Base-by-base conservation (phyloP, 2,888 invertebrate species). In the Sialis lutaria region DNA sequence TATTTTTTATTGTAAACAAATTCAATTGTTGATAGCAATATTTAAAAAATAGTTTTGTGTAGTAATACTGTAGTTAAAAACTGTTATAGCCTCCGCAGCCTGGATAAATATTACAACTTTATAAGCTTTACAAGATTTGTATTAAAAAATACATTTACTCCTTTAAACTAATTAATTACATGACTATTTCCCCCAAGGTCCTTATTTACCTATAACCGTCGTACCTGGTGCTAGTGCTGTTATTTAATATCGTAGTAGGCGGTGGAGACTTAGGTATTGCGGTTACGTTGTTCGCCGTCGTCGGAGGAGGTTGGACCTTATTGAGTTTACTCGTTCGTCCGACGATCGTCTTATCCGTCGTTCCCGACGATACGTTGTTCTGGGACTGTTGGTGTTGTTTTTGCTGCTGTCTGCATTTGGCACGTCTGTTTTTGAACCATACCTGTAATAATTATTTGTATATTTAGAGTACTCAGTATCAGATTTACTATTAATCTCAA, bases 401-500 rank as follows among this genome's bases (percentile, higher is more conserved):
- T 53, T 69, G 74, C 57, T 76, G 76, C 57, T 80, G 79, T 46
- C 80, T 68, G 55, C 78, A 79, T 64, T 81, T 81, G 47, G 80
- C 81, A 50, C 81, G 63, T 40, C 80, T 67, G 60, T 81, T 81
- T 61, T 81, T 81, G 64, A 81, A 81, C 81, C 80, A 81, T 33
- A 80, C 80, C 78, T 79, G 60, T 33, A 63, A 60, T 49, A 47
- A 52, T 45, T 50, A 49, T 34, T 31, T 4, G 2, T 6, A 9
- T 31, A 13, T 33, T n/a, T 44, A 33, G 31, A 10, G 10, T 40
- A n/a, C n/a, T n/a, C n/a, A 13, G 40, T 40, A 40, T n/a, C n/a
- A n/a, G n/a, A n/a, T n/a, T n/a, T n/a, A n/a, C n/a, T n/a, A n/a
- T n/a, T n/a, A n/a, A n/a, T n/a, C n/a, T 30, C 40, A 37, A 6